Evolutionary conservation across 2,113 vertebrate species (phyloP).

Genomic region (Petrocephalus zakoni): DNA sequence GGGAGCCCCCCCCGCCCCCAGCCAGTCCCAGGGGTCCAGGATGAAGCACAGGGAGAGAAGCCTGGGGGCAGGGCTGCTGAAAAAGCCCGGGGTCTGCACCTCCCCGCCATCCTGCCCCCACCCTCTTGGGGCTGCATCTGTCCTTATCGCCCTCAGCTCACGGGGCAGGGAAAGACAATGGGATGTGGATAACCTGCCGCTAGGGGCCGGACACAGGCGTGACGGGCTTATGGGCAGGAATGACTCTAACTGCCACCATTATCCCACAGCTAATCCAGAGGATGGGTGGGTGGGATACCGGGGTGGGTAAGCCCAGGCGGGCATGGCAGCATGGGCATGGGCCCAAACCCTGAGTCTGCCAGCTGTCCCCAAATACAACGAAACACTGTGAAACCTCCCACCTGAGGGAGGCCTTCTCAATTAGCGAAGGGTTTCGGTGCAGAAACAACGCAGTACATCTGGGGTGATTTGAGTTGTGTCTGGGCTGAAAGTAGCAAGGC

Average conservation of each 20-base stretch:
- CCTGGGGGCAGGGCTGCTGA: slow-evolving; percentile 42
- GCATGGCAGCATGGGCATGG: too few species aligned
- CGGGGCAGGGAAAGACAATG: slow-evolving; percentile 74
- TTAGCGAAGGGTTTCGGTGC: background rate
- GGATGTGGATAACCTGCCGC: slow-evolving; percentile 60
- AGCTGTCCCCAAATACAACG: background rate
- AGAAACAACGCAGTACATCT: background rate
- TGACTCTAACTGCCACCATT: slow-evolving; percentile 68
- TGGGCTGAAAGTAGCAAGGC: background rate
- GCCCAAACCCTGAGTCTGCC: background rate
- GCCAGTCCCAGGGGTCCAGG: slow-evolving; percentile 37
- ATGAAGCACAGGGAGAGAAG: slow-evolving; percentile 36
- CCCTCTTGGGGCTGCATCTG: slow-evolving; percentile 31
- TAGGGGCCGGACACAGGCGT: slow-evolving; percentile 48
- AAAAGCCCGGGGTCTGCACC: slow-evolving; percentile 20
- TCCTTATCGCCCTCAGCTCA: slow-evolving; percentile 37
- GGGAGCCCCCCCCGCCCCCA: slow-evolving; percentile 4
- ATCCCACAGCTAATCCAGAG: slow-evolving; percentile 56
- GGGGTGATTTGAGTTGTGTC: background rate
- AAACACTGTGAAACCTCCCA: background rate
- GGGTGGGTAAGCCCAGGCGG: background rate
- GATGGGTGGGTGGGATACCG: background rate
- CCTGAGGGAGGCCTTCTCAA: background rate
- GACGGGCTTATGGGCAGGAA: slow-evolving; percentile 61
- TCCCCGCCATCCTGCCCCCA: slow-evolving; percentile 34